These are phyloP conservation scores for Cyanoramphus novaezelandiae DNA, from an alignment of 2,113 vertebrate genomes.

Conservation along the genomic window DNA sequence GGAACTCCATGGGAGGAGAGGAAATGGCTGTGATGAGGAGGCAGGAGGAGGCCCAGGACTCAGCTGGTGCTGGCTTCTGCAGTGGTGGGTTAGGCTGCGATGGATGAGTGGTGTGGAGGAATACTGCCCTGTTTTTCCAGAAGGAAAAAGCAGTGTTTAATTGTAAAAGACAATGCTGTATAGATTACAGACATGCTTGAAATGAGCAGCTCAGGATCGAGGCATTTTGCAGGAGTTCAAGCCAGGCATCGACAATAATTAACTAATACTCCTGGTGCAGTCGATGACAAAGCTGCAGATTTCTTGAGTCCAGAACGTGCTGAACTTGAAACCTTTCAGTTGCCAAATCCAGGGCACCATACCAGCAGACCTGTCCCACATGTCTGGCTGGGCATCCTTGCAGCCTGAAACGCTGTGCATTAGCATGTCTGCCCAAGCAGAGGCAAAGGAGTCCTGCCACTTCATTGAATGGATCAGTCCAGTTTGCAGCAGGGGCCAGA, in stretches of 20 bases:
- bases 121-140: not conserved
- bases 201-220: not conserved
- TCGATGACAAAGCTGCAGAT: not conserved
- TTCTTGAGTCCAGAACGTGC: not conserved
- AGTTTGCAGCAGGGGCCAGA: not conserved
- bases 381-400: not conserved
- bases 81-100: not conserved
- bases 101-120: not conserved
- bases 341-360: not conserved
- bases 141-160: not conserved
- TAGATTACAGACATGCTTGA: not conserved
- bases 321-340: not conserved
- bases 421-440: not conserved
- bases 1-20: constrained; percentile 4
- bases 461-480: not conserved
- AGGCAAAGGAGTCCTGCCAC: not conserved
- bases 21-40: not conserved
- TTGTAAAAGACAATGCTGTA: not conserved
- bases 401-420: not conserved
- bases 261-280: not conserved
- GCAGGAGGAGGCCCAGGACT: not conserved
- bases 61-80: not conserved
- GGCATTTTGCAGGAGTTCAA: not conserved
- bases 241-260: not conserved
- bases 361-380: not conserved